phyloP scores from a whole-genome alignment of 2,113 vertebrate genomes.

The Aspidoscelis tigris region DNA sequence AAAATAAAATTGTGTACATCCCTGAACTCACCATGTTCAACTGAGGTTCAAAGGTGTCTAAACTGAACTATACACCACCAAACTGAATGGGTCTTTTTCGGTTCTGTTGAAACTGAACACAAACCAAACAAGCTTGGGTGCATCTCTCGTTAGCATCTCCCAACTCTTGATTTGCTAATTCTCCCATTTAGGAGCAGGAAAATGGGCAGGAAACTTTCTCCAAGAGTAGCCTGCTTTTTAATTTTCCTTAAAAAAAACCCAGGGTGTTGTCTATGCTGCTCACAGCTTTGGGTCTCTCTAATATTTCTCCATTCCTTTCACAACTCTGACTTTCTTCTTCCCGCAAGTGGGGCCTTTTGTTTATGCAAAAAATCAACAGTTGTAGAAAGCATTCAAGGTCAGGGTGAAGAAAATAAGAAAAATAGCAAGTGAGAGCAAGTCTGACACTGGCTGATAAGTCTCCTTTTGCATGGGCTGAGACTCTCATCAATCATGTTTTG shows the following conservation, averaged over 20 bases:
- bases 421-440: conserved; percentile 36
- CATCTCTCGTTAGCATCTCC: background rate
- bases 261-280: too few species aligned
- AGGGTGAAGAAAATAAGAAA: conserved; percentile 53
- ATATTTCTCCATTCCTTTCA: background rate
- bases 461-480: conserved; percentile 31
- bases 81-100: too few species aligned
- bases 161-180: background rate
- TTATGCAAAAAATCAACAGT: conserved; percentile 35
- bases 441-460: conserved; percentile 44
- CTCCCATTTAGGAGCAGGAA: background rate
- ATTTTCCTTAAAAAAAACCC: too few species aligned
- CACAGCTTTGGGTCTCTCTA: background rate
- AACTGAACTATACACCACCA: too few species aligned
- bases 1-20: too few species aligned
- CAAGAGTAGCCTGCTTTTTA: too few species aligned
- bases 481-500: conserved; percentile 57
- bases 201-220: too few species aligned
- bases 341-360: conserved; percentile 11
- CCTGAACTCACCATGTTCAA: too few species aligned
- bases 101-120: too few species aligned
- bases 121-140: too few species aligned
- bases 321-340: conserved; percentile 19
- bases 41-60: too few species aligned
- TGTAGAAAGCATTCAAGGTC: conserved; percentile 57